These are phyloP conservation scores for Ardeotis arabs DNA, from an alignment of 2,113 vertebrate species.

Conservation along the genomic window DNA sequence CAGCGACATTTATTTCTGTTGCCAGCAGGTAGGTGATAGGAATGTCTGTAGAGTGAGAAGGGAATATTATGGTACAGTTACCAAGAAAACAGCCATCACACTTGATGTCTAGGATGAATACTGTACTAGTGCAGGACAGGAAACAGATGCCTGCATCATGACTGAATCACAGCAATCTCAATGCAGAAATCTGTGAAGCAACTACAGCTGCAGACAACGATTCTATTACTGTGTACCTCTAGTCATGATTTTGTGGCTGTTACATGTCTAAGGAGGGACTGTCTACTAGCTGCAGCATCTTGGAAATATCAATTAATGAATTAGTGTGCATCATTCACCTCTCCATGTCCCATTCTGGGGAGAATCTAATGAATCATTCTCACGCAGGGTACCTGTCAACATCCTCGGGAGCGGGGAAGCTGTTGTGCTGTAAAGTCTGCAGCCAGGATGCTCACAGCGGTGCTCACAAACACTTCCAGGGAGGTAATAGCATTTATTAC, in stretches of 20 bases:
- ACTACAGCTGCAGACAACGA: neutral
- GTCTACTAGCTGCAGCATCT: neutral
- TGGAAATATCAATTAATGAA: neutral
- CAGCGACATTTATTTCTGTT: neutral
- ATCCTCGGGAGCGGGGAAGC: fast-evolving
- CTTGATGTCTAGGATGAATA: neutral
- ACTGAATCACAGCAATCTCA: neutral
- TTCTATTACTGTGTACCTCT: neutral
- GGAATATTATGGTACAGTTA: neutral
- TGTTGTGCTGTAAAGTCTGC: neutral
- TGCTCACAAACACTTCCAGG: neutral
- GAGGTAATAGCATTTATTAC: neutral
- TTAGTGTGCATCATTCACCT: neutral
- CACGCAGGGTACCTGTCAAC: neutral
- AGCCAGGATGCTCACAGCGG: neutral
- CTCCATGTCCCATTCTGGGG: neutral
- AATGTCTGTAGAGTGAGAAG: neutral
- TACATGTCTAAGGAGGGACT: neutral
- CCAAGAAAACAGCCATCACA: neutral
- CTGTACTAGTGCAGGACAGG: neutral
- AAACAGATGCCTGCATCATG: neutral
- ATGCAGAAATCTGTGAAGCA: neutral
- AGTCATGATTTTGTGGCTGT: neutral
- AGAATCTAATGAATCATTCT: neutral
- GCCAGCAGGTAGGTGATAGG: neutral